Conservation (phyloP, 2,888 invertebrate species). For the Sylvicola cinctus region DNA sequence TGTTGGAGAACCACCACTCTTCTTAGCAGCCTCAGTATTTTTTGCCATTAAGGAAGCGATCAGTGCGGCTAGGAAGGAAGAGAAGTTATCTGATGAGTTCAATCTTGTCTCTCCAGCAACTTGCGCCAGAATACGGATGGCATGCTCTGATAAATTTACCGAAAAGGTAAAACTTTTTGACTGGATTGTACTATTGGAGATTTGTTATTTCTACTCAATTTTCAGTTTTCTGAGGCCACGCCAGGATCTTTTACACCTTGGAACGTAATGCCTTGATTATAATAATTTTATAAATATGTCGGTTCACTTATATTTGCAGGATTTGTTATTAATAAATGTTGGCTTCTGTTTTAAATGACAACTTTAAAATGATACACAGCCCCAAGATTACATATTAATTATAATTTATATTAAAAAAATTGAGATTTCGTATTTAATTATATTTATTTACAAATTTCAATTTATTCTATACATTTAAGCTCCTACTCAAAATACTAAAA, state of each 20-base stretch:
- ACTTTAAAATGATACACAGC: no score
- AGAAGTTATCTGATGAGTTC: slow-evolving; percentile 38
- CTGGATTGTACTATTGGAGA: background rate
- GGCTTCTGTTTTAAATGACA: no score
- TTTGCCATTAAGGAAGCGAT: slow-evolving; percentile 85
- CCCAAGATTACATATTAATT: no score
- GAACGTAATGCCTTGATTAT: slow-evolving; percentile 13
- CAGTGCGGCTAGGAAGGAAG: slow-evolving; percentile 50
- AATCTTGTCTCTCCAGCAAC: slow-evolving; percentile 69
- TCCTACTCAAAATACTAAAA: no score
- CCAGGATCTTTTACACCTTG: slow-evolving; percentile 10
- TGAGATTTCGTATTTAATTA: no score
- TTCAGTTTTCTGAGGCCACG: slow-evolving; percentile 13
- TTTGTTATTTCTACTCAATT: slow-evolving; percentile 5
- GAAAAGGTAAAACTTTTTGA: slow-evolving; percentile 34
- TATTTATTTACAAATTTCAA: no score
- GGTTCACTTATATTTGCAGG: no score
- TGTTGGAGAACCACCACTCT: slow-evolving; percentile 87
- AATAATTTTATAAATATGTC: no score
- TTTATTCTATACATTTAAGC: no score
- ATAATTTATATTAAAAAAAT: no score
- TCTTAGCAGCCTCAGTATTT: slow-evolving; percentile 65
- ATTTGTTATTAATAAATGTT: no score
- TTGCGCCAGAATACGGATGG: slow-evolving; percentile 70
- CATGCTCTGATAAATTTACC: slow-evolving; percentile 68